Conservation (phyloP, 92 coral and sea anemone species). For the Palythoa heliodiscus region DNA sequence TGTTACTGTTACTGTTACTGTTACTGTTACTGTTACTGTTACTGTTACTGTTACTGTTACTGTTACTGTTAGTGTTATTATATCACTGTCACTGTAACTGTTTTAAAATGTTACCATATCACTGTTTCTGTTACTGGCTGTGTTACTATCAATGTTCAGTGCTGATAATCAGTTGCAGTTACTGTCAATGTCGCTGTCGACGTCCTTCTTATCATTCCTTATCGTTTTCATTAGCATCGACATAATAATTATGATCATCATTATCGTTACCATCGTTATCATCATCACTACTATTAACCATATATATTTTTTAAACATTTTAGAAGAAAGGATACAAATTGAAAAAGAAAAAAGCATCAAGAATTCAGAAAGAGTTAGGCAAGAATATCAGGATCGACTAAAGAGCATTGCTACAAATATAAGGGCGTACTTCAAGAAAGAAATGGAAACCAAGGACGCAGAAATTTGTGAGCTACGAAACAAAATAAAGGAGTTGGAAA, state of each 20-base stretch:
- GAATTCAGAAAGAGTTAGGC: conserved; percentile 24
- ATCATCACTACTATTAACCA: background rate
- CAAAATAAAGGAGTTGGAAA: conserved; percentile 31
- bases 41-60: no score
- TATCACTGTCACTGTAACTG: no score
- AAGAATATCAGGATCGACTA: conserved; percentile 32
- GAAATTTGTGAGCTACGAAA: conserved; percentile 22
- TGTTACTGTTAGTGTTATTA: no score
- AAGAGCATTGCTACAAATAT: conserved; percentile 13
- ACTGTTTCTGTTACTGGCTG: no score
- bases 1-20: no score
- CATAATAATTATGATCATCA: background rate
- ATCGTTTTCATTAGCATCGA: background rate
- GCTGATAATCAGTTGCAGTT: no score
- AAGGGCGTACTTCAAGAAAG: conserved; percentile 18
- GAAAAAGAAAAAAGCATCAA: conserved; percentile 26
- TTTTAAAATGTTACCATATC: no score
- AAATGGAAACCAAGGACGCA: conserved; percentile 36
- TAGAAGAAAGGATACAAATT: conserved; percentile 30
- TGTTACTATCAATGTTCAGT: no score
- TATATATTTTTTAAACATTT: background rate
- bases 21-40: no score
- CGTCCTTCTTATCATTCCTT: no score
- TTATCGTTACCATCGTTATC: no score
- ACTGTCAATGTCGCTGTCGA: no score